Conservation (phyloP, 2,888 invertebrate species). For the Tetheella fluctuosa region DNA sequence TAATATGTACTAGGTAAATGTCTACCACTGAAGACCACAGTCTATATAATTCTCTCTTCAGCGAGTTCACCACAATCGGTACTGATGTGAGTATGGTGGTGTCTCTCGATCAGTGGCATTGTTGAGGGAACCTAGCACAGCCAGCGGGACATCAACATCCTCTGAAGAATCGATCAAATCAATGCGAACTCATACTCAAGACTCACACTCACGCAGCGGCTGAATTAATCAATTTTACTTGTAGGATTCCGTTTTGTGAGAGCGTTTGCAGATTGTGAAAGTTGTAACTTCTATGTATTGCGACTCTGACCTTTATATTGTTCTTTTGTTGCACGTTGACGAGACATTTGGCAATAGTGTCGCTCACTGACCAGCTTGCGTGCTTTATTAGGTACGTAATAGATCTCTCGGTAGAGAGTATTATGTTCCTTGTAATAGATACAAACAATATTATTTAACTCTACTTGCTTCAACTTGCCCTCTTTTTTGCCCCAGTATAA, state of each 20-base stretch:
- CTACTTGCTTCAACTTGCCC: constrained; percentile 45
- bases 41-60: constrained; percentile 62
- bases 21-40: constrained; percentile 49
- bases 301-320: constrained; percentile 50
- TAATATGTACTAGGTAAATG: too few relatives aligned
- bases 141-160: constrained; percentile 46
- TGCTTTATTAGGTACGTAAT: constrained; percentile 56
- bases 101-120: constrained; percentile 49
- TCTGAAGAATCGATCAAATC: constrained; percentile 55
- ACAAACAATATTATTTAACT: constrained; percentile 59
- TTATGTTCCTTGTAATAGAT: too few relatives aligned
- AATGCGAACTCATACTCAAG: constrained; percentile 66
- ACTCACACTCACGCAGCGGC: too few relatives aligned
- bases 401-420: too few relatives aligned
- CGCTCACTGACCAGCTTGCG: constrained; percentile 55
- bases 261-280: constrained; percentile 43
- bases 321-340: constrained; percentile 48
- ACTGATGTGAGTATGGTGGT: constrained; percentile 62
- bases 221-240: constrained; percentile 55
- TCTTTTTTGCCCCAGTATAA: constrained; percentile 58
- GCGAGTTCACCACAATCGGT: constrained; percentile 38
- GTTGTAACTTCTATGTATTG: constrained; percentile 52
- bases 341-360: constrained; percentile 55
- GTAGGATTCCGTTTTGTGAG: constrained; percentile 50
- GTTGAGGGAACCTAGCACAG: constrained; percentile 60